Conservation (phyloP, 1,140 invertebrate species). For the Augochlora pura region DNA sequence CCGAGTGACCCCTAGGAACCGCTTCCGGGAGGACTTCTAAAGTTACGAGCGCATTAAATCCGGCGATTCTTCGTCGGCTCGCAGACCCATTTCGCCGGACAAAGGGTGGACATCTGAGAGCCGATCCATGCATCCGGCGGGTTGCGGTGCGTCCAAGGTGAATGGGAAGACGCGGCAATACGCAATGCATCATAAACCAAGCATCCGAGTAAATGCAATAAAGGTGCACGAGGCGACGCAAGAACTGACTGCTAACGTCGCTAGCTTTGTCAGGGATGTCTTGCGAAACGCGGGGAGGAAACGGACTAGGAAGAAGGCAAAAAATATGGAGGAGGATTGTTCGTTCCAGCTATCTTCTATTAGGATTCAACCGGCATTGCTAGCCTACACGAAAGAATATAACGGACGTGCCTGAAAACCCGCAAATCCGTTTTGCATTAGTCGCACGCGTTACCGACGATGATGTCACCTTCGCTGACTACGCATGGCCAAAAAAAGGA, state of each 20-base stretch:
- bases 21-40: background rate
- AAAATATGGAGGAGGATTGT: background rate
- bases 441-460: slow-evolving; percentile 53
- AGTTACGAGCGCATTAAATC: slow-evolving; percentile 9
- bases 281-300: slow-evolving; percentile 46
- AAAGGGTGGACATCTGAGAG: slow-evolving; percentile 25
- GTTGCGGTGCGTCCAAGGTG: slow-evolving; percentile 15
- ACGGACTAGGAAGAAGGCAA: background rate
- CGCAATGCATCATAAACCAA: slow-evolving; percentile 45
- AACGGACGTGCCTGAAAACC: slow-evolving; percentile 59
- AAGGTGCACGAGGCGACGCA: background rate
- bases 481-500: slow-evolving; percentile 48
- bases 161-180: slow-evolving; percentile 29
- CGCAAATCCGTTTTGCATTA: slow-evolving; percentile 64
- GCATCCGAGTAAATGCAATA: slow-evolving; percentile 29
- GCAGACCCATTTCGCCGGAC: slow-evolving; percentile 11
- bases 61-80: slow-evolving; percentile 6
- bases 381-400: slow-evolving; percentile 46
- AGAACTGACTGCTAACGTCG: background rate
- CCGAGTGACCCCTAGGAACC: background rate
- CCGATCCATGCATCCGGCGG: slow-evolving; percentile 22
- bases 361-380: slow-evolving; percentile 23
- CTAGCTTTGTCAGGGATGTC: slow-evolving; percentile 9
- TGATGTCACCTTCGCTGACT: slow-evolving; percentile 57
- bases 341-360: slow-evolving; percentile 1